A percentile compares a stretch with the other conserved stretches of the same genome.
These are phyloP conservation scores for Brachyistius frenatus DNA, from an alignment of 2,113 vertebrate species.

Conservation along the genomic window DNA sequence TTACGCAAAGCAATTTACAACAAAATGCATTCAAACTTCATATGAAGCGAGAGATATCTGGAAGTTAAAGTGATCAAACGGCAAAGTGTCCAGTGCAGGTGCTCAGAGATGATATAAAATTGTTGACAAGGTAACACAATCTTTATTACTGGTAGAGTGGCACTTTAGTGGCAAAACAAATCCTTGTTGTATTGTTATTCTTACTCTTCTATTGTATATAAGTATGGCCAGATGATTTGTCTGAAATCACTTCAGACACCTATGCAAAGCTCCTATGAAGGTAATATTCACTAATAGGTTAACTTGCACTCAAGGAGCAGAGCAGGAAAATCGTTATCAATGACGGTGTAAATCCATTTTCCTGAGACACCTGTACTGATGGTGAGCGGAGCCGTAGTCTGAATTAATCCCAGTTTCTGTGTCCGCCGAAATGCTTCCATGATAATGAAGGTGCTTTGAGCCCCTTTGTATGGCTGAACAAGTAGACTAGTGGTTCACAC, in stretches of 20 bases:
- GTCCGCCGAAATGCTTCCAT: no score
- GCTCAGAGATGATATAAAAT: constrained; percentile 17
- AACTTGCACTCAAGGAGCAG: no score
- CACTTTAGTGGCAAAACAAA: constrained; percentile 16
- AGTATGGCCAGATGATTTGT: background rate
- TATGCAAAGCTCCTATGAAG: background rate
- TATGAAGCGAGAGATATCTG: background rate
- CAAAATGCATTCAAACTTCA: background rate
- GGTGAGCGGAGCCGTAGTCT: no score
- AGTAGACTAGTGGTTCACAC: no score
- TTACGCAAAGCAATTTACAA: constrained; percentile 8
- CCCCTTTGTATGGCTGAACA: no score
- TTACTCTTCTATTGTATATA: background rate
- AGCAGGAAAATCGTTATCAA: no score
- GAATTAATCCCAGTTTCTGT: no score
- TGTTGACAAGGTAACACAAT: background rate
- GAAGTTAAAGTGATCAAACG: constrained; percentile 28
- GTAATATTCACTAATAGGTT: no score
- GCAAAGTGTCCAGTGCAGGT: background rate
- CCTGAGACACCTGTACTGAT: no score
- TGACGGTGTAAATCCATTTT: no score
- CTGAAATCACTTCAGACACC: constrained; percentile 25
- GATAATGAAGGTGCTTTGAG: no score
- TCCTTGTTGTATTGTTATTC: constrained; percentile 6
- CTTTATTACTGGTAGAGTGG: background rate